Conservation (phyloP, 2,888 invertebrate species). For the Listrodromus nycthemerus region DNA sequence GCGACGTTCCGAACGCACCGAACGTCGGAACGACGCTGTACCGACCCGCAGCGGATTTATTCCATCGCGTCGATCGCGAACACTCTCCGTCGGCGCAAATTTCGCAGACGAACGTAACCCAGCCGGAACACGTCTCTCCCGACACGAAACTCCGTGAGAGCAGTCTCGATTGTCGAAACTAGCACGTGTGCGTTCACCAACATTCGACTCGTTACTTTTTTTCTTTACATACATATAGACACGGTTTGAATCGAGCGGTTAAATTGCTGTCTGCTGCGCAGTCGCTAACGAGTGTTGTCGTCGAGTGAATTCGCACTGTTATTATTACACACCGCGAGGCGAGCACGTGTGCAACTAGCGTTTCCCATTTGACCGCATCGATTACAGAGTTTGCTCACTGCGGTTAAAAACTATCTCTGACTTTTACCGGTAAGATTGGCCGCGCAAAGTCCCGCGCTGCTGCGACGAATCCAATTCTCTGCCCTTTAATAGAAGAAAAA, state of each 20-base stretch:
- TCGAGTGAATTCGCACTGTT: slow-evolving; percentile 8
- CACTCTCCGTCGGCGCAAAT: not conserved
- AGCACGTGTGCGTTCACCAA: not conserved
- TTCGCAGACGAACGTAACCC: not conserved
- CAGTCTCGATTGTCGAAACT: slow-evolving; percentile 1
- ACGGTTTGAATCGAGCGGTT: not conserved
- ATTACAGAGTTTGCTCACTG: not conserved
- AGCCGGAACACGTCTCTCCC: not conserved
- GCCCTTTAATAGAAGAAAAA: slow-evolving; percentile 62
- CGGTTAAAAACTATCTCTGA: not conserved
- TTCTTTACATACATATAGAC: not conserved
- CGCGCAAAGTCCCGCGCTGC: not conserved
- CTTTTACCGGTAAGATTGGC: slow-evolving; percentile 31
- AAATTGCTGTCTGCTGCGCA: not conserved
- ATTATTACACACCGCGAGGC: slow-evolving; percentile 33
- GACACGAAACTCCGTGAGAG: not conserved
- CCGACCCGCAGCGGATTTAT: not conserved
- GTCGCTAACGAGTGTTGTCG: not conserved
- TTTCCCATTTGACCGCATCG: slow-evolving; percentile 8
- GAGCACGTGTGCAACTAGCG: slow-evolving; percentile 27
- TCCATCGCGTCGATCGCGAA: too few species aligned
- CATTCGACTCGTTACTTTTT: not conserved
- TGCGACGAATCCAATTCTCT: slow-evolving; percentile 56
- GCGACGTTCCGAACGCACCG: not conserved
- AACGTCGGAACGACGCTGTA: not conserved